A percentile compares a stretch with the other conserved stretches of the same genome.
These are phyloP conservation scores for Diabrotica balteata DNA, from an alignment of 2,888 invertebrate genomes.

Conservation along the genomic window DNA sequence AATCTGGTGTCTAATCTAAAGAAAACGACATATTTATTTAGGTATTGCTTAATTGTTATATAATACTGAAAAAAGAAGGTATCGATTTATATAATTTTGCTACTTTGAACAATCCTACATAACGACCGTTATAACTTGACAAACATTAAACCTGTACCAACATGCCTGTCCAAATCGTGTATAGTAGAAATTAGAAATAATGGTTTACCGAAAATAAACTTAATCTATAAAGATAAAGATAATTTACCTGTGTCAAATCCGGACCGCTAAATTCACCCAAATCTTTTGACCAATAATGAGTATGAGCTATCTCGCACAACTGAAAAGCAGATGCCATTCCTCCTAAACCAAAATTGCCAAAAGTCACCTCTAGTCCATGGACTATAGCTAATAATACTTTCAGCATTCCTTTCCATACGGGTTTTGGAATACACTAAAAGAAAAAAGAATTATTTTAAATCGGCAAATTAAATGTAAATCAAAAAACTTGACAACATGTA, in stretches of 20 bases:
- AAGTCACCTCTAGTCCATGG: conserved; percentile 90
- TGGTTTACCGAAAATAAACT: conserved; percentile 46
- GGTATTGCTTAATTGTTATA: too few relatives aligned
- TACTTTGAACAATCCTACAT: too few relatives aligned
- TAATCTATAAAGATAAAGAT: background rate
- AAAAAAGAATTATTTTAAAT: background rate
- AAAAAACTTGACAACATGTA: too few relatives aligned
- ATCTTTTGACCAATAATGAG: conserved; percentile 96
- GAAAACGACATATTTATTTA: too few relatives aligned
- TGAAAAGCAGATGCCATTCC: conserved; percentile 98
- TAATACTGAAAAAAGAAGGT: too few relatives aligned
- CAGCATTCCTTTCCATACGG: conserved; percentile 96
- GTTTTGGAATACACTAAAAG: conserved; percentile 82
- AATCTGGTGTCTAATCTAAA: too few relatives aligned
- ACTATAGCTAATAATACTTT: conserved; percentile 90
- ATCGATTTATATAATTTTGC: too few relatives aligned
- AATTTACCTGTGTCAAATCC: conserved; percentile 56
- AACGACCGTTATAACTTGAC: too few relatives aligned
- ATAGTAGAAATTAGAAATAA: conserved; percentile 6
- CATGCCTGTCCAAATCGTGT: too few relatives aligned
- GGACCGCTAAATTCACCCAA: conserved; percentile 65
- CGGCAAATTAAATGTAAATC: too few relatives aligned
- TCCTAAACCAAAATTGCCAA: conserved; percentile 90
- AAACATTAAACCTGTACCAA: too few relatives aligned
- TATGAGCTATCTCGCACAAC: conserved; percentile 97